Evolutionary conservation across 2,113 vertebrate species (phyloP).

Genomic region (Orycteropus afer): DNA sequence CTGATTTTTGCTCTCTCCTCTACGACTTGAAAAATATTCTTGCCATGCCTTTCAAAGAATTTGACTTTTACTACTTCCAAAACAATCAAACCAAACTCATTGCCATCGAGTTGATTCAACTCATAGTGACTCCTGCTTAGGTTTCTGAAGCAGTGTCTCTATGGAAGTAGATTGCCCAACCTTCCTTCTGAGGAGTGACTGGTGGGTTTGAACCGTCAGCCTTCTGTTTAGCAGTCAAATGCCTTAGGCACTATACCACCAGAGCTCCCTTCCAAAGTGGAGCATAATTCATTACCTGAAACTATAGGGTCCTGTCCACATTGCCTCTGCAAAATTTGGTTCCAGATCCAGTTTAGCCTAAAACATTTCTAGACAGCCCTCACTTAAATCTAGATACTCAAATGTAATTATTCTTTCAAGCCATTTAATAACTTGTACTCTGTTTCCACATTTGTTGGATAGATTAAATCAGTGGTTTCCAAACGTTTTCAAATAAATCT

Average conservation of each 20-base stretch:
- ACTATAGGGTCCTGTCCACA: background rate
- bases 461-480: background rate
- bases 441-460: background rate
- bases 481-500: background rate
- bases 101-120: too few relatives aligned
- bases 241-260: too few relatives aligned
- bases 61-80: background rate
- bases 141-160: too few relatives aligned
- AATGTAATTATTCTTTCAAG: background rate
- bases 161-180: too few relatives aligned
- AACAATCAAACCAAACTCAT: too few relatives aligned
- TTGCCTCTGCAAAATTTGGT: background rate
- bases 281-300: background rate
- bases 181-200: too few relatives aligned
- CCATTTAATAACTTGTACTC: background rate
- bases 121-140: too few relatives aligned
- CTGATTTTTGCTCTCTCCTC: background rate
- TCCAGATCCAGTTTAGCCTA: background rate
- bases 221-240: too few relatives aligned
- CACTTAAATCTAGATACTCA: background rate
- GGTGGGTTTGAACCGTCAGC: too few relatives aligned
- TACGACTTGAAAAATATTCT: background rate
- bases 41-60: background rate
- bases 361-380: background rate
- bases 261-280: too few relatives aligned